Base-by-base conservation (phyloP, 2,797 vertebrate genomes). In the Graptemys geographica region DNA sequence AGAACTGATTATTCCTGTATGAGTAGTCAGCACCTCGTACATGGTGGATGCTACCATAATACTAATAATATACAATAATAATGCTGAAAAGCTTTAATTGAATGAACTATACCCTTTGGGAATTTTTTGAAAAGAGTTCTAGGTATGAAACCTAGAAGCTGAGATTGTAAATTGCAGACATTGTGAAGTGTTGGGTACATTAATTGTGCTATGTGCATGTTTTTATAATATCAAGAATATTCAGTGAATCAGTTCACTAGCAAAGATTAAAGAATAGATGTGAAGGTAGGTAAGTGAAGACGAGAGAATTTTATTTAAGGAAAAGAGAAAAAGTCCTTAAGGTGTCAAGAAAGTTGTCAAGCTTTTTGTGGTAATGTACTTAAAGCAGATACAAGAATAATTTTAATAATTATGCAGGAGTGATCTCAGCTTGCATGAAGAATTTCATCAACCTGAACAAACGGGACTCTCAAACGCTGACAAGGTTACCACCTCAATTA, bases 221-320 rank as follows among this genome's bases (percentile, higher is more conserved):
- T 86, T 94, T 84, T 55, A 59, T 86, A 84, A 76, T 90, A 88
- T 31, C 52, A 91, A 88, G 79, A 86, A 83, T 49, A 72, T 52
- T 65, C 86, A 88, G 21, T 69, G 33, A 84, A 51, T 83, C 15
- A 41, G 41, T 53, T 94, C 85, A 57, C 41, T 23, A 72, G 10
- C n/a, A 89, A 79, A 93, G 52, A 81, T 86, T 57, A 72, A 89
- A 79, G 16, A 31, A 62, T 13, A 87, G 28, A 52, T 0, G 0
- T 83, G 84, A 83, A 44, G 41, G 18, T 41, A 94, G 56, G 31
- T 86, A 81, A 81, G 13, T 41, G 47, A 81, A 79, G 25, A 28
- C 12, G 31, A 37, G n/a, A 57, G 1, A 78, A 25, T 9, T 90
- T 85, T 53, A 65, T 6, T 85, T 81, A 92, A 91, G n/a, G 41